Conservation (phyloP, 2,113 vertebrate genomes). For the Aplodontia rufa region DNA sequence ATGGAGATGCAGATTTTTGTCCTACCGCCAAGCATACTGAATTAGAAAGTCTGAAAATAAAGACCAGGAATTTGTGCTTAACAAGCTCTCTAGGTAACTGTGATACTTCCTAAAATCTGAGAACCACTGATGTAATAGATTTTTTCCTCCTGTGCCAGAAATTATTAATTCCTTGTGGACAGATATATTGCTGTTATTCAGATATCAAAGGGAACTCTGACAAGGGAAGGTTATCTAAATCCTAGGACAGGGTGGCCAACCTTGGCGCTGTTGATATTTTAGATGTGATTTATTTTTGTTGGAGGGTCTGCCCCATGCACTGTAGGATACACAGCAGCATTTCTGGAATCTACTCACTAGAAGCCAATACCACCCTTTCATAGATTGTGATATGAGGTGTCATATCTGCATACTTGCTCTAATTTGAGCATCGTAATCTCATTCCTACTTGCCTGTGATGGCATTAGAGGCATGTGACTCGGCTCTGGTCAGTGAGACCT, state of each 20-base stretch:
- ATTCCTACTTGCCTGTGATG: not conserved
- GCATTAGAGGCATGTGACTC: not conserved
- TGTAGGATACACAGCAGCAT: not conserved
- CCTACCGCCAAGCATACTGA: not conserved
- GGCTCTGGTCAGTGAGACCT: not conserved
- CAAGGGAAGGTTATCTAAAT: not conserved
- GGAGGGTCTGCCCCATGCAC: rapidly evolving
- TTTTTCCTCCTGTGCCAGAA: not conserved
- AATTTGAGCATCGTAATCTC: not conserved
- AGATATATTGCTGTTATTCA: not conserved
- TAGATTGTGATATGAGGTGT: not conserved
- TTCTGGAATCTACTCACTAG: not conserved
- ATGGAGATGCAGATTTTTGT: not conserved
- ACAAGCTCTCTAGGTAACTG: not conserved
- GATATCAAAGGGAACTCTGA: not conserved
- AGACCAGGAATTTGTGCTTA: not conserved
- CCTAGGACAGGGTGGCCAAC: not conserved
- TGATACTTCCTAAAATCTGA: not conserved
- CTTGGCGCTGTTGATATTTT: not conserved
- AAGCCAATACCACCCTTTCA: rapidly evolving
- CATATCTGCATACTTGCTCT: not conserved
- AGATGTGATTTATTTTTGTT: not conserved
- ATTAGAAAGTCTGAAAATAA: not conserved
- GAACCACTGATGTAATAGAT: not conserved
- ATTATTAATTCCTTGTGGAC: not conserved